These are phyloP conservation scores for Cacatua alba DNA, from an alignment of 2,113 vertebrate species.

Conservation along the genomic window DNA sequence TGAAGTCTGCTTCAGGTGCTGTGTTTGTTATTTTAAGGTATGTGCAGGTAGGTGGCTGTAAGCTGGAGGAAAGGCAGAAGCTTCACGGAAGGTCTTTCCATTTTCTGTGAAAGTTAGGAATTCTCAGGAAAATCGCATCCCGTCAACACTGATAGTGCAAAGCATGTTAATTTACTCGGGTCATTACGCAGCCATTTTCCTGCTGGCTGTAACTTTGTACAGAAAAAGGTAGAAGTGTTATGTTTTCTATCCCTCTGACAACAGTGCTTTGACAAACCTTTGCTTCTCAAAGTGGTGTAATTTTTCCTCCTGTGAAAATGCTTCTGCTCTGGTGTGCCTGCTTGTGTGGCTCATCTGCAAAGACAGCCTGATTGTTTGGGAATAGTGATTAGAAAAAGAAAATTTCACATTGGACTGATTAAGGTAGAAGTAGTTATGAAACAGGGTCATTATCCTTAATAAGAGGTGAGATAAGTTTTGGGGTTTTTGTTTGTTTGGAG, in stretches of 20 bases:
- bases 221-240: background rate
- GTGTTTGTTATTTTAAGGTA: background rate
- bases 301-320: background rate
- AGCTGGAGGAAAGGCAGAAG: background rate
- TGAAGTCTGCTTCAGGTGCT: background rate
- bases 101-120: background rate
- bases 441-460: background rate
- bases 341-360: accelerated
- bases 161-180: background rate
- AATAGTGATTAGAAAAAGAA: background rate
- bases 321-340: background rate
- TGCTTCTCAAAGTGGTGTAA: background rate
- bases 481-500: background rate
- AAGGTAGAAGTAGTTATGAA: background rate
- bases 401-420: background rate
- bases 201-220: background rate
- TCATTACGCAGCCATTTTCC: background rate
- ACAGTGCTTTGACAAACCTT: background rate
- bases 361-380: background rate
- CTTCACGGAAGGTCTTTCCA: background rate
- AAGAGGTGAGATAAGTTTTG: background rate
- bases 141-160: background rate
- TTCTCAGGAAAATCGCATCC: background rate
- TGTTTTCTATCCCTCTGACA: background rate
- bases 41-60: accelerated